Conservation (phyloP, 2,113 vertebrate genomes). For the Urocolius indicus region DNA sequence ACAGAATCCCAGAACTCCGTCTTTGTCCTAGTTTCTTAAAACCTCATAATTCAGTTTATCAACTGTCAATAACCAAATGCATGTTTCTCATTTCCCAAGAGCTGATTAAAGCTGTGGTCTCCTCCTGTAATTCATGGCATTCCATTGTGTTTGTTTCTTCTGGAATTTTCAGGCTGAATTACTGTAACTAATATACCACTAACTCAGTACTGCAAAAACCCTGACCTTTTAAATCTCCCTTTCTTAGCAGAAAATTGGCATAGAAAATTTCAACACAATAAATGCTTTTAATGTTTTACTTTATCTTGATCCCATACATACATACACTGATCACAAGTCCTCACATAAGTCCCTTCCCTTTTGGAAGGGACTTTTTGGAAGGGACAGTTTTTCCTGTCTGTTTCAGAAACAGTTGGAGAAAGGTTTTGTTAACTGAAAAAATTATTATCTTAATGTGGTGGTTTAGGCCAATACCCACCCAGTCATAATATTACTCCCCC, state of each 20-base stretch:
- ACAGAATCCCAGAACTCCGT: neutral
- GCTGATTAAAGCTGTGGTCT: conserved; percentile 79
- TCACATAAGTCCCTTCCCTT: neutral
- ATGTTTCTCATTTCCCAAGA: conserved; percentile 74
- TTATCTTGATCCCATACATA: conserved; percentile 74
- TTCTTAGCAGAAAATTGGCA: conserved; percentile 78
- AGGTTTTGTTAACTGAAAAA: neutral
- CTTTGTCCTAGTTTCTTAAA: conserved; percentile 37
- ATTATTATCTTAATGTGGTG: neutral
- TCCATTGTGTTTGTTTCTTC: conserved; percentile 76
- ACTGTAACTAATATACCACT: conserved; percentile 80
- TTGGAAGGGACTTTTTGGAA: too few species aligned
- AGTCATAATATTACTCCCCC: too few species aligned
- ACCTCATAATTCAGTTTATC: conserved; percentile 67
- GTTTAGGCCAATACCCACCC: too few species aligned
- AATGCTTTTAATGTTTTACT: conserved; percentile 70
- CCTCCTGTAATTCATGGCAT: conserved; percentile 73
- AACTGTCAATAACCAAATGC: conserved; percentile 71
- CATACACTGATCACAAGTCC: neutral
- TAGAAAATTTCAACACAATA: conserved; percentile 77
- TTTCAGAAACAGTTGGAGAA: neutral
- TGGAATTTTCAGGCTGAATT: conserved; percentile 81
- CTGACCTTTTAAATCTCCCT: conserved; percentile 75
- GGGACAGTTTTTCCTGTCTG: neutral
- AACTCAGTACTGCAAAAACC: conserved; percentile 68